Evolutionary conservation across 2,888 invertebrate species (phyloP).

Genomic region (Apotomis betuletana): DNA sequence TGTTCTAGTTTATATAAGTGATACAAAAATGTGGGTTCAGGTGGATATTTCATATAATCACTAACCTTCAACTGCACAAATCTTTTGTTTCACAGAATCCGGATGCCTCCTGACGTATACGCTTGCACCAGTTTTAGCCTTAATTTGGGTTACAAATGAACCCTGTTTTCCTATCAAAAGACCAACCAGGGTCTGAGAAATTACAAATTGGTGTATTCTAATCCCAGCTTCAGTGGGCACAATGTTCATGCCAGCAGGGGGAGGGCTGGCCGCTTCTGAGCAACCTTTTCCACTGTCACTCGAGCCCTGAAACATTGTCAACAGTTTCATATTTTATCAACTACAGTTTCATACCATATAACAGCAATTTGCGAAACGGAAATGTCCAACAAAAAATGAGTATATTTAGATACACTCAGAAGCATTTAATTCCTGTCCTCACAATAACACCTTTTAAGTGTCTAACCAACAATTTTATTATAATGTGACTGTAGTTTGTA

Average conservation of each 20-base stretch:
- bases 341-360: background rate
- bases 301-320: slow-evolving; percentile 83
- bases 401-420: slow-evolving; percentile 36
- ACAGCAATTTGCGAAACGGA: slow-evolving; percentile 33
- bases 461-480: slow-evolving; percentile 21
- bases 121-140: slow-evolving; percentile 89
- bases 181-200: slow-evolving; percentile 91
- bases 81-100: slow-evolving; percentile 88
- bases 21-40: no score
- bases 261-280: slow-evolving; percentile 88
- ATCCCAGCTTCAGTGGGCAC: slow-evolving; percentile 74
- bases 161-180: slow-evolving; percentile 94
- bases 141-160: slow-evolving; percentile 90
- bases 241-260: slow-evolving; percentile 84
- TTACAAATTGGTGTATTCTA: slow-evolving; percentile 88
- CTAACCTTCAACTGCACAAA: slow-evolving; percentile 92
- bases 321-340: slow-evolving; percentile 10
- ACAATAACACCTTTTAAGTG: slow-evolving; percentile 32
- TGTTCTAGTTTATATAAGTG: no score
- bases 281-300: slow-evolving; percentile 93
- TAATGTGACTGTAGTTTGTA: slow-evolving; percentile 11
- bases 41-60: background rate
- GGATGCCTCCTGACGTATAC: slow-evolving; percentile 92
- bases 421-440: slow-evolving; percentile 25
- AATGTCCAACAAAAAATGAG: slow-evolving; percentile 24